A percentile compares a stretch with the other conserved stretches of the same genome.
phyloP scores from a whole-genome alignment of 2,888 invertebrate genomes.

The Keiferia lycopersicella region DNA sequence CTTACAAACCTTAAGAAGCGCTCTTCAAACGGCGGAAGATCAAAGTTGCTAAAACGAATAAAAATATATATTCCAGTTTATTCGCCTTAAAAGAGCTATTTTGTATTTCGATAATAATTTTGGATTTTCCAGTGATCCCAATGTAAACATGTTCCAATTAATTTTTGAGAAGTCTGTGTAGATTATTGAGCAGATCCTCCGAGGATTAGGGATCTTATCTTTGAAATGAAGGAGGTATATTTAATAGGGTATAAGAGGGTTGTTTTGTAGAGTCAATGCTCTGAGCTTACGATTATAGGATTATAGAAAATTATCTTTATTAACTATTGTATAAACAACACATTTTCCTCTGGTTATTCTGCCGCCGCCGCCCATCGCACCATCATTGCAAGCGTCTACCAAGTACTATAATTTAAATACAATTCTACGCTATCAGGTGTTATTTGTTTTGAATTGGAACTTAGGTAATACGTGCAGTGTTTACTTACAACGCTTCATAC shows the following conservation, averaged over 20 bases:
- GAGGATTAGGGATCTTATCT: conserved; percentile 16
- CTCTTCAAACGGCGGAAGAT: conserved; percentile 57
- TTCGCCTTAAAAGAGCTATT: conserved; percentile 48
- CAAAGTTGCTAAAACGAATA: conserved; percentile 60
- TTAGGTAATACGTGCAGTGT: too few species aligned
- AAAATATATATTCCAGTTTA: conserved; percentile 52
- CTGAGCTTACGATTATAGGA: conserved; percentile 49
- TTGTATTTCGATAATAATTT: conserved; percentile 43
- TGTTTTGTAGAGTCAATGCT: conserved; percentile 41
- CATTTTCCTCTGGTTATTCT: conserved; percentile 40
- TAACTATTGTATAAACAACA: conserved; percentile 47
- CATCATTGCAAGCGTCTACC: too few species aligned
- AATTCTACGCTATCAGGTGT: too few species aligned
- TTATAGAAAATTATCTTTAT: conserved; percentile 51
- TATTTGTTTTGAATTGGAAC: too few species aligned
- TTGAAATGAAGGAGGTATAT: conserved; percentile 21
- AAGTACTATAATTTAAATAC: too few species aligned
- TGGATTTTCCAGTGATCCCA: conserved; percentile 39
- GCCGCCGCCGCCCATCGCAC: conserved; percentile 8
- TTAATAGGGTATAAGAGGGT: background rate
- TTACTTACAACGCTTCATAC: too few species aligned
- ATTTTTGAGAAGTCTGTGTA: conserved; percentile 27
- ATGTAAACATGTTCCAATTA: conserved; percentile 36
- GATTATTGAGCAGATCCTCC: conserved; percentile 9
- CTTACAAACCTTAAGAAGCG: conserved; percentile 53